phyloP scores from a whole-genome alignment of 1,140 invertebrate genomes.

The Akabosia matsudoensis region DNA sequence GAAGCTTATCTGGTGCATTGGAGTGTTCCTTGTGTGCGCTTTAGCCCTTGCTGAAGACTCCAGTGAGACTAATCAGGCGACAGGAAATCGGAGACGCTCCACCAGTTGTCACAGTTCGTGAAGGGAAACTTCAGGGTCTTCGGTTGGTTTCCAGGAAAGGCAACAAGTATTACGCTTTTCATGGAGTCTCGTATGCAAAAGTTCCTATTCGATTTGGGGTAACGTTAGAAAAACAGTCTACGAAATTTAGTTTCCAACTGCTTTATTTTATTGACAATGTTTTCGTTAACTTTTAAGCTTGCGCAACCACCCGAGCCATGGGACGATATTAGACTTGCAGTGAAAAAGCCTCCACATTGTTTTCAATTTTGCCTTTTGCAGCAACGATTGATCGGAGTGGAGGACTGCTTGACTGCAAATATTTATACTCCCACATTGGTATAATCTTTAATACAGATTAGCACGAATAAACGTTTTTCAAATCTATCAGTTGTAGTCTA shows the following conservation, averaged over 20 bases:
- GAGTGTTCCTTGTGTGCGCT: background rate
- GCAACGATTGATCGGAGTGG: background rate
- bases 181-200: background rate
- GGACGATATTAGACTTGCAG: slow-evolving; percentile 12
- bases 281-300: background rate
- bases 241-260: background rate
- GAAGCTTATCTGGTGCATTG: too few relatives aligned
- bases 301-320: background rate
- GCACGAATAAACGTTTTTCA: too few relatives aligned
- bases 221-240: background rate
- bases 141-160: background rate
- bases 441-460: background rate
- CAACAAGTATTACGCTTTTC: background rate
- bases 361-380: slow-evolving; percentile 23
- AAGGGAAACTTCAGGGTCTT: background rate
- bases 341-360: slow-evolving; percentile 27
- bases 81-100: background rate
- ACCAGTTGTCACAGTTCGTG: background rate
- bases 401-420: slow-evolving; percentile 34
- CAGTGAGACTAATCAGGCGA: background rate
- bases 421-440: slow-evolving; percentile 23
- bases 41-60: background rate
- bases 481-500: too few relatives aligned
- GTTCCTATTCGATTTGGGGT: background rate
- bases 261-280: background rate